Conservation (phyloP, 2,888 invertebrate species). For the Patella pellucida region DNA sequence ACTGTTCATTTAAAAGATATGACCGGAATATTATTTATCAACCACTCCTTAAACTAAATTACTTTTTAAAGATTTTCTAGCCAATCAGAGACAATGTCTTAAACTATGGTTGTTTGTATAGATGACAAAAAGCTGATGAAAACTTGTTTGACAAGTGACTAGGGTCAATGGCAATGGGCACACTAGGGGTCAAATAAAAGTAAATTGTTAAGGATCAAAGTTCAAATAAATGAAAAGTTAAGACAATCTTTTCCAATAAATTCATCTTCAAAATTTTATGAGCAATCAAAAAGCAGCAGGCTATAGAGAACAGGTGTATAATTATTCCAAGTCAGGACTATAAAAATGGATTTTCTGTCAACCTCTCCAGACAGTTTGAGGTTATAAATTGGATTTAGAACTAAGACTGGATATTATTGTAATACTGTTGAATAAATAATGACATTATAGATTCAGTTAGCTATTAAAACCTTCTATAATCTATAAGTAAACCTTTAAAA, state of each 20-base stretch:
- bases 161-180: neutral
- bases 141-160: constrained; percentile 11
- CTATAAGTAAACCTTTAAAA: constrained; percentile 3
- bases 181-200: neutral
- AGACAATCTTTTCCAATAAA: neutral
- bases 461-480: constrained; percentile 10
- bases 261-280: constrained; percentile 6
- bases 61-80: too few species aligned
- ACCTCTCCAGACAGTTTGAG: constrained; percentile 11
- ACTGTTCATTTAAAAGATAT: too few species aligned
- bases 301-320: constrained; percentile 4
- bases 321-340: constrained; percentile 6
- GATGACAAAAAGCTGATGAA: neutral
- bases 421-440: constrained; percentile 11
- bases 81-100: too few species aligned
- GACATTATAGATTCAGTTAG: constrained; percentile 12
- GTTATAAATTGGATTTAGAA: constrained; percentile 11
- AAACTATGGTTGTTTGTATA: too few species aligned
- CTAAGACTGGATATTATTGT: constrained; percentile 11
- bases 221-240: neutral
- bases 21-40: too few species aligned
- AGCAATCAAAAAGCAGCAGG: constrained; percentile 10
- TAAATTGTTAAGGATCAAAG: neutral
- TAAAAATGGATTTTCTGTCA: constrained; percentile 11
- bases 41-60: too few species aligned